Evolutionary conservation across 2,888 invertebrate genomes (phyloP), one percentile per base, ranked within the genome.

Genomic region (Mesorhabditis belari): DNA sequence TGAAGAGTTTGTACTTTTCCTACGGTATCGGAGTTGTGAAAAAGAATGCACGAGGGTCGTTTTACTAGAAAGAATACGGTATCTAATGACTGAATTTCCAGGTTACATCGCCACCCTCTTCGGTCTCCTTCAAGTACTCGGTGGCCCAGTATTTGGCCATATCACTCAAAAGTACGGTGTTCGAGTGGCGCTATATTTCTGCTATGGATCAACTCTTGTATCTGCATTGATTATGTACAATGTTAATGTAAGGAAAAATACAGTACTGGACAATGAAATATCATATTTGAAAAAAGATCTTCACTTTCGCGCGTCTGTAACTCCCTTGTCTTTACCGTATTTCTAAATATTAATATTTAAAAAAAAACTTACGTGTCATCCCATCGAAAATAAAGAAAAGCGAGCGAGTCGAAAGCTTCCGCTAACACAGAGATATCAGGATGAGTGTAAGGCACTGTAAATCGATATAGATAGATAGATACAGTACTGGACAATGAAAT

Each of bases 71-170:
- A n/a, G n/a, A n/a, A n/a, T n/a, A n/a, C n/a, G n/a, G n/a, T n/a
- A n/a, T n/a, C n/a, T 9, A 24, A 26, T 21, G 4, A 4, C 25
- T 54, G 12, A 3, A 28, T 60, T 55, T 58, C 28, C 58, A 70
- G 73, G 73, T 23, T 69, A 76, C 50, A 57, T 70, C 29, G 73
- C 74, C 57, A 76, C 76, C 19, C 49, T 70, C 23, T 76, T 74
- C 62, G 74, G 73, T 24, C 58, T 73, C 3, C 60, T 74, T 28
- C 75, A 76, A 65, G 64, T 76, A 63, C 44, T 75, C 23, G 75
- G 75, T 5, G 73, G 72, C 6, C 74, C 76, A 5, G 27, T 76
- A 19, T 71, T 74, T 51, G 76, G 76, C 4, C 66, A 69, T 44
- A 57, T 73, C 17, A 67, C 70, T 26, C 68, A 74, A 54, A 67